Percentiles rank a stretch among this genome's conserved stretches.
phyloP scores from a whole-genome alignment of 2,888 invertebrate genomes.

The Saturnia japonica region DNA sequence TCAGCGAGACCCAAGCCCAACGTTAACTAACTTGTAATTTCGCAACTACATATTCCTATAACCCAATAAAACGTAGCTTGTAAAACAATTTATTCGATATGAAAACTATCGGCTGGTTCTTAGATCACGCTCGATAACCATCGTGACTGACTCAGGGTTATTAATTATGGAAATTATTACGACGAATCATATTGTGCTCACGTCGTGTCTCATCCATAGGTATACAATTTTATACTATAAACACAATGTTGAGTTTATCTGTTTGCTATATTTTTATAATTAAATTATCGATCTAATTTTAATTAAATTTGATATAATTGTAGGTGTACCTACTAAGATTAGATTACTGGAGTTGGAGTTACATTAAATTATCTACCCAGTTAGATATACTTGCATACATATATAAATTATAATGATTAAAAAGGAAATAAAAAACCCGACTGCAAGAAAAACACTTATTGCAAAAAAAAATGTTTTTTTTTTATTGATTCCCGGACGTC shows the following conservation, averaged over 20 bases:
- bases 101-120: slow-evolving; percentile 29
- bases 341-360: no score
- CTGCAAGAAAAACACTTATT: no score
- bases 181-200: slow-evolving; percentile 30
- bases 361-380: no score
- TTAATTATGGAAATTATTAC: slow-evolving; percentile 74
- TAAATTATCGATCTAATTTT: not conserved
- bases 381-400: no score
- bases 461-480: no score
- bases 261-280: not conserved
- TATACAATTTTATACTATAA: not conserved
- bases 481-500: no score
- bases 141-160: slow-evolving; percentile 69
- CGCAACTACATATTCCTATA: slow-evolving; percentile 69
- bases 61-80: slow-evolving; percentile 72
- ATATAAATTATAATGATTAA: no score
- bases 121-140: slow-evolving; percentile 62
- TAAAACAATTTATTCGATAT: slow-evolving; percentile 69
- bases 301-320: not conserved
- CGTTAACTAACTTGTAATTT: slow-evolving; percentile 75
- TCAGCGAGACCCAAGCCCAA: slow-evolving; percentile 66
- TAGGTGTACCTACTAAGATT: no score
- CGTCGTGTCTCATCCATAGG: slow-evolving; percentile 2
- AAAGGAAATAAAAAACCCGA: no score
- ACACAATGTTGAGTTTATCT: not conserved